These are phyloP conservation scores for Anser cygnoides DNA, from an alignment of 2,113 vertebrate species.

Conservation along the genomic window DNA sequence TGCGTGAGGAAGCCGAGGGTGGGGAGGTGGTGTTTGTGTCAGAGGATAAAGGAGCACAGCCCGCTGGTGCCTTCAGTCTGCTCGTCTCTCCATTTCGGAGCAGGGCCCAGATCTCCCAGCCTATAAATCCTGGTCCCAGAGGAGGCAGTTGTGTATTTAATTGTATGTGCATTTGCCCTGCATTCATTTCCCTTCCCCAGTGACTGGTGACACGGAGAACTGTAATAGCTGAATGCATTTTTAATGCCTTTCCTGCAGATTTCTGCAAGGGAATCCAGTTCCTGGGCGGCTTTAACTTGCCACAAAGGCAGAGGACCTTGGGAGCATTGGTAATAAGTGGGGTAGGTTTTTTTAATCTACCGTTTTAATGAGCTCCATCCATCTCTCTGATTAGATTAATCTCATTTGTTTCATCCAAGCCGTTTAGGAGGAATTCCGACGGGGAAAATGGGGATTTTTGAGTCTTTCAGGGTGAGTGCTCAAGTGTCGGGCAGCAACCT, in stretches of 20 bases:
- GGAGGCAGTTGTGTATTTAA: conserved; percentile 56
- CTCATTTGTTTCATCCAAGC: conserved; percentile 11
- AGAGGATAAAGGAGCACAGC: neutral
- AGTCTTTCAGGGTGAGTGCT: neutral
- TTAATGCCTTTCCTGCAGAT: conserved; percentile 76
- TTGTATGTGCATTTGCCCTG: neutral
- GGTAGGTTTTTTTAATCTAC: conserved; percentile 26
- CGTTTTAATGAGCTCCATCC: conserved; percentile 41
- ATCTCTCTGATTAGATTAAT: conserved; percentile 38
- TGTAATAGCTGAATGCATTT: conserved; percentile 71
- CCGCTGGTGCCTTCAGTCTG: conserved; percentile 22
- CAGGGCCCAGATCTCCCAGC: conserved; percentile 36
- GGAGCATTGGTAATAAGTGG: neutral
- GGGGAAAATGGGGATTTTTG: neutral
- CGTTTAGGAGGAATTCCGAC: neutral
- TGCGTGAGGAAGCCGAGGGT: rapidly evolving
- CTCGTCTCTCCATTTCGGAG: neutral
- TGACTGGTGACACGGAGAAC: conserved; percentile 68
- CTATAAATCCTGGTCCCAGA: conserved; percentile 62
- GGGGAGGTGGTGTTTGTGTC: neutral
- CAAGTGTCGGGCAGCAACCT: neutral
- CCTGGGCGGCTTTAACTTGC: conserved; percentile 60
- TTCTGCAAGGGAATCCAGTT: conserved; percentile 65
- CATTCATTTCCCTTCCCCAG: conserved; percentile 53
- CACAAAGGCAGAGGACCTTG: conserved; percentile 14